Evolutionary conservation across 2,113 vertebrate genomes (phyloP), one percentile per base, ranked within the genome.

Genomic region (Oreochromis niloticus): DNA sequence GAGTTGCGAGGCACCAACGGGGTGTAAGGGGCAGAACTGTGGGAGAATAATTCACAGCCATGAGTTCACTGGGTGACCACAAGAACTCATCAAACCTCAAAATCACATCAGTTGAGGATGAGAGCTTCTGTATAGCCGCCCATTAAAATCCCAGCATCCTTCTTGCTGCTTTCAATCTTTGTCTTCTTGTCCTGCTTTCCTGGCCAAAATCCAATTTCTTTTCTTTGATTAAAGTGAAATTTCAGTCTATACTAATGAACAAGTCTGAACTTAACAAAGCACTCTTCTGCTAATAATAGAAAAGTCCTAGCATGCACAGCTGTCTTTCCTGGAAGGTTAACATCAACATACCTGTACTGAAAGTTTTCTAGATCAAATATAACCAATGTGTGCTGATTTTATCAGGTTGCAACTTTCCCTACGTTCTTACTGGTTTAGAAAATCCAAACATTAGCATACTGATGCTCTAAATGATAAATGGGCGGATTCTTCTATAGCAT

Each of bases 81-180:
- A 92, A 90, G 54, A 86, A 91, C 87, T 93, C 82, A 93, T 92
- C 87, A 91, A 85, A 85, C 92, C 61, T 91, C 85, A 94, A 94
- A 94, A 94, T 94, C 86, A 88, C 87, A 94, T 92, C 91, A 92
- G 85, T 87, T 61, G 87, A 93, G 89, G 81, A 82, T 91, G 89
- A 94, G 89, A 92, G 87, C 86, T 34, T 92, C 85, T 90, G 90
- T 91, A 86, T 84, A 73, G 92, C 39, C 56, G 39, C 59, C 85
- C 80, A 91, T 89, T 93, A 83, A 86, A 92, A 78, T 59, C 88
- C 86, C 82, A n/a, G 52, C 61, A 83, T 88, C 85, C 46, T 32
- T 59, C 87, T 89, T 81, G 83, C 68, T 73, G 85, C 84, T 86
- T 61, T 90, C 83, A 93, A 85, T 92, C 87, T 91, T 83, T 87